phyloP scores from a whole-genome alignment of 2,888 invertebrate species.

The Aspidapion aeneum region DNA sequence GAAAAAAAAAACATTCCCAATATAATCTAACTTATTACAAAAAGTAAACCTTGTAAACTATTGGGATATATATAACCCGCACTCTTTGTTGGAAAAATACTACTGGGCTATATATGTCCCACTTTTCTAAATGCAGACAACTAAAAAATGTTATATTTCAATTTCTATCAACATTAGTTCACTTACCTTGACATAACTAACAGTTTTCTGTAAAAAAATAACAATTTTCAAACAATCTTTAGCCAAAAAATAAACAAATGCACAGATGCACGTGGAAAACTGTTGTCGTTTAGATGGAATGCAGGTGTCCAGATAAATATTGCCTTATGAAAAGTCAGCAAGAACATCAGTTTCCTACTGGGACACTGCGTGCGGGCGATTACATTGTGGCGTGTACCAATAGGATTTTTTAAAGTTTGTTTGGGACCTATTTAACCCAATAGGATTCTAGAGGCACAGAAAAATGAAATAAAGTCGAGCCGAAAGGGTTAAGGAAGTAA shows the following conservation, averaged over 20 bases:
- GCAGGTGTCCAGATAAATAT: not conserved
- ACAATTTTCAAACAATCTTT: not conserved
- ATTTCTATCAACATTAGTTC: not conserved
- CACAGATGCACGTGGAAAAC: not conserved
- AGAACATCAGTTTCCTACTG: no score
- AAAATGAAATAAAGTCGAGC: conserved; percentile 2
- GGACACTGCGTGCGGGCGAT: not conserved
- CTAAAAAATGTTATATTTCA: not conserved
- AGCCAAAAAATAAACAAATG: not conserved
- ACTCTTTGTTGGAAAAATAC: not conserved
- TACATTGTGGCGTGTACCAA: not conserved
- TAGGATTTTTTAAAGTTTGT: not conserved
- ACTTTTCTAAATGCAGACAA: not conserved
- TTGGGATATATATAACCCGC: not conserved
- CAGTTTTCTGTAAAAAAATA: not conserved
- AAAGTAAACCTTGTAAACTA: not conserved
- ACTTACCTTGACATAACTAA: not conserved
- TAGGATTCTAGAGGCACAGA: conserved; percentile 1
- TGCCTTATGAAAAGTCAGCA: not conserved
- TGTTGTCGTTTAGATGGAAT: no score
- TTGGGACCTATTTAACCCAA: not conserved
- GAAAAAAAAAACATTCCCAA: not conserved
- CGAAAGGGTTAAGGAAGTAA: no score
- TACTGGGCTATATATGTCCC: not conserved
- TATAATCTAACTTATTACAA: not conserved